Percentiles rank a stretch among this genome's conserved stretches.
These are phyloP conservation scores for Parotocinclus haroldoi DNA, from an alignment of 2,797 vertebrate species.

Conservation along the genomic window DNA sequence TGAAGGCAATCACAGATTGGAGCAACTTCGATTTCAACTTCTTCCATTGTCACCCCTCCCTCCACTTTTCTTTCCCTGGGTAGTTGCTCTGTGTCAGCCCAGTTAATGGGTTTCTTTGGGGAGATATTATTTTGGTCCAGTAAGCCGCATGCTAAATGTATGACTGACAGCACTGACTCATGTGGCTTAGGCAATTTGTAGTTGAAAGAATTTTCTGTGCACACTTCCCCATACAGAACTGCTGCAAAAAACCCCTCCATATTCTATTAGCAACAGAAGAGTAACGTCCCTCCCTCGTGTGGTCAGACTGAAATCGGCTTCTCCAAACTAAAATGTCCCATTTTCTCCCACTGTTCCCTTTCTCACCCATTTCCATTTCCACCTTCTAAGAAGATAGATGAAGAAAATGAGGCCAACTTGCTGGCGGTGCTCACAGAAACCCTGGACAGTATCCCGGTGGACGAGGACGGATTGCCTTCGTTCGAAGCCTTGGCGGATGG, in stretches of 20 bases:
- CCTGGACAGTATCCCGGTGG: conserved; percentile 98
- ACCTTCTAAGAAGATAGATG: conserved; percentile 94
- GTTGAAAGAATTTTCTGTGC: conserved; percentile 48
- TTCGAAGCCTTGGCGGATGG: conserved; percentile 98
- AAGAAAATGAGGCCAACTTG: conserved; percentile 99
- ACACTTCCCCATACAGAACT: conserved; percentile 56
- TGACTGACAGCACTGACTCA: conserved; percentile 77
- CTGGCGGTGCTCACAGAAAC: conserved; percentile 98
- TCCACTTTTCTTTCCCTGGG: conserved; percentile 33
- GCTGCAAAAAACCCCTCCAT: conserved; percentile 47
- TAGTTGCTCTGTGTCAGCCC: conserved; percentile 64
- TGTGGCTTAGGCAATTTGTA: conserved; percentile 54
- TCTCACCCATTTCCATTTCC: conserved; percentile 41
- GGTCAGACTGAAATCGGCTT: conserved; percentile 48
- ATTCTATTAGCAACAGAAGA: conserved; percentile 58
- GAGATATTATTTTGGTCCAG: conserved; percentile 77
- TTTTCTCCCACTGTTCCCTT: conserved; percentile 55
- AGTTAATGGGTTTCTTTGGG: conserved; percentile 74
- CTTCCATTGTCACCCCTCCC: conserved; percentile 54
- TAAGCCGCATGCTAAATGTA: conserved; percentile 78
- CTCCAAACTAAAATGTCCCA: conserved; percentile 70
- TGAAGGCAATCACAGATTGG: conserved; percentile 40
- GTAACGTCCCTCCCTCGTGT: conserved; percentile 54
- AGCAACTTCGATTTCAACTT: conserved; percentile 47
- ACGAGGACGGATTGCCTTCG: conserved; percentile 98